Conservation (phyloP, 2,113 vertebrate genomes). For the Garra rufa region DNA sequence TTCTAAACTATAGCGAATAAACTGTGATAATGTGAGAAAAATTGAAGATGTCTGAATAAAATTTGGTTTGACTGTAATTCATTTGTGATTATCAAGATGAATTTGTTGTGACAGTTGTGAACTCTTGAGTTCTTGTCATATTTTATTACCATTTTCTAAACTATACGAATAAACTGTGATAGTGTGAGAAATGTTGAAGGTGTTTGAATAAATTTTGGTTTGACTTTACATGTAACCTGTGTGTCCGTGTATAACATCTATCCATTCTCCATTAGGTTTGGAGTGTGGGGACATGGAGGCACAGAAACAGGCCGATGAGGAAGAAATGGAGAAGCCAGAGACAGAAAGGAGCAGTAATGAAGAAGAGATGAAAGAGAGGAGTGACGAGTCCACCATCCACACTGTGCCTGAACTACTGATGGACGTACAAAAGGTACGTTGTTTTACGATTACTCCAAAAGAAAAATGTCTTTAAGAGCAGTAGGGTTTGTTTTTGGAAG, state of each 20-base stretch:
- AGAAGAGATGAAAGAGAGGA: constrained; percentile 75
- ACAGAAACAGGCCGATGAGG: constrained; percentile 66
- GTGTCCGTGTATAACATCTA: not conserved
- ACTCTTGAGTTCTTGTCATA: too few species aligned
- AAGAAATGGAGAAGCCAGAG: constrained; percentile 70
- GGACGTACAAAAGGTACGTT: constrained; percentile 68
- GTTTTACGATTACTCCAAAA: not conserved
- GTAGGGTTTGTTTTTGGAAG: not conserved
- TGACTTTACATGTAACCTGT: not conserved
- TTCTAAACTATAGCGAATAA: too few species aligned
- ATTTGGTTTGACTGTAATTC: too few species aligned
- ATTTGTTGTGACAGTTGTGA: too few species aligned
- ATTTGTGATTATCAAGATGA: too few species aligned
- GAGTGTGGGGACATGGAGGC: constrained; percentile 78
- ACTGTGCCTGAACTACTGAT: constrained; percentile 83
- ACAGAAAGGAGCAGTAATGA: constrained; percentile 57
- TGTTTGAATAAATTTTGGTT: too few species aligned
- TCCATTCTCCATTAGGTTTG: constrained; percentile 62
- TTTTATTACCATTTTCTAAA: too few species aligned
- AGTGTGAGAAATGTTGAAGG: too few species aligned
- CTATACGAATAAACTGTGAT: too few species aligned
- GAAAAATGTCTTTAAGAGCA: not conserved
- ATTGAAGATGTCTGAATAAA: too few species aligned
- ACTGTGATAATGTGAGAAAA: too few species aligned
- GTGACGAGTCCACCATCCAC: constrained; percentile 85